These are phyloP conservation scores for Scotopteryx bipunctaria DNA, from an alignment of 2,888 invertebrate species.

Conservation along the genomic window DNA sequence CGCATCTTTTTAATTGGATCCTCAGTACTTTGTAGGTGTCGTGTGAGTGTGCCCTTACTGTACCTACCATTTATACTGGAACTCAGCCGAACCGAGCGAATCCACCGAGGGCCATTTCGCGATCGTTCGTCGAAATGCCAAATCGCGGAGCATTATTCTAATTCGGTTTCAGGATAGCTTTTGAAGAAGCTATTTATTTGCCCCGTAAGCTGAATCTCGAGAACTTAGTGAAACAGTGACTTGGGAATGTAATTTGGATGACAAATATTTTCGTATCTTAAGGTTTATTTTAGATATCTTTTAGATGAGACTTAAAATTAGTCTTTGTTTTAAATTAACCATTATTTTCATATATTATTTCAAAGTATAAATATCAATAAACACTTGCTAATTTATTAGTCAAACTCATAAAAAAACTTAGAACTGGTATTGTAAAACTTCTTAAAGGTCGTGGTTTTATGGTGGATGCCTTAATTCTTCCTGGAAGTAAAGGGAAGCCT, in stretches of 20 bases:
- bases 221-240: conserved; percentile 30
- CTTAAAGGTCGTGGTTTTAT: no score
- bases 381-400: no score
- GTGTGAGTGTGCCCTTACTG: conserved; percentile 47
- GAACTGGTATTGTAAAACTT: no score
- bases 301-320: neutral
- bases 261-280: conserved; percentile 21
- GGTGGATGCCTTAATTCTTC: no score
- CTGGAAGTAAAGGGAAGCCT: no score
- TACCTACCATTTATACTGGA: conserved; percentile 77
- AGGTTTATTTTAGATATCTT: conserved; percentile 2
- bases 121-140: conserved; percentile 80
- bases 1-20: neutral
- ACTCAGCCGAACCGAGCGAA: conserved; percentile 71
- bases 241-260: conserved; percentile 24
- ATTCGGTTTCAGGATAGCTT: conserved; percentile 80
- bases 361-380: no score
- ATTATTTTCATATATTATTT: neutral
- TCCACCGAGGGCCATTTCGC: conserved; percentile 75
- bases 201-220: conserved; percentile 63
- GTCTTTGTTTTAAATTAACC: neutral
- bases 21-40: neutral
- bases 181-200: conserved; percentile 80
- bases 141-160: conserved; percentile 82
- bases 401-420: no score